A percentile compares a stretch with the other conserved stretches of the same genome.
Evolutionary conservation across 2,797 vertebrate genomes (phyloP).

Genomic region (Protosalanx chinensis): DNA sequence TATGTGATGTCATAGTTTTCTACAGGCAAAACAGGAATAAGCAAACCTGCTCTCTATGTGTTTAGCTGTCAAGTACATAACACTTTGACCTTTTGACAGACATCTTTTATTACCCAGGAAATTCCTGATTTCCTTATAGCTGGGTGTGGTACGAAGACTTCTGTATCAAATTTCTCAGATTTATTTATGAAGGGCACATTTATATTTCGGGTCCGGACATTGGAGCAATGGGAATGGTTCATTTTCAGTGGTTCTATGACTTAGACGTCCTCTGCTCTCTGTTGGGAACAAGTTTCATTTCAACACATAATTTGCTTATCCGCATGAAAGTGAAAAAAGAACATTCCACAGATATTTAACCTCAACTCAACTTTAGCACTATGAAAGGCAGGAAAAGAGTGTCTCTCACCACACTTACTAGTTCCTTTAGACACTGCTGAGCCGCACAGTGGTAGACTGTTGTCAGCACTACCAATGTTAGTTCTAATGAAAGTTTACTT

Average conservation of each 20-base stretch:
- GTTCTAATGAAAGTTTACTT: conserved; percentile 61
- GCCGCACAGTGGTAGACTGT: conserved; percentile 69
- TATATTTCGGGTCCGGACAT: conserved; percentile 16
- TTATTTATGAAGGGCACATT: conserved; percentile 46
- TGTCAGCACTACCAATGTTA: conserved; percentile 66
- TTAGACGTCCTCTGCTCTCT: conserved; percentile 62
- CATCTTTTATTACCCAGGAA: conserved; percentile 70
- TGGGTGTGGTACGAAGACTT: conserved; percentile 68
- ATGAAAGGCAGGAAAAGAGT: conserved; percentile 71
- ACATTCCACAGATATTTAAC: conserved; percentile 76
- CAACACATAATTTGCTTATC: conserved; percentile 75
- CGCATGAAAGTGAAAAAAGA: conserved; percentile 66
- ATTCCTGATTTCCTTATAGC: conserved; percentile 69
- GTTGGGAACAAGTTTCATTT: conserved; percentile 59
- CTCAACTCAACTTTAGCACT: conserved; percentile 73
- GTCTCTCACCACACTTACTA: conserved; percentile 76
- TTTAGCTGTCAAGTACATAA: conserved; percentile 62
- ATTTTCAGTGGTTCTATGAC: conserved; percentile 52
- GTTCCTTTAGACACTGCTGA: conserved; percentile 72
- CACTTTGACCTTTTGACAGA: conserved; percentile 59
- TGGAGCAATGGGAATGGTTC: conserved; percentile 27
- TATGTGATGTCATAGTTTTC: background rate
- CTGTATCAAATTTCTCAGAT: conserved; percentile 64
- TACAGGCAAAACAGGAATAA: conserved; percentile 18
- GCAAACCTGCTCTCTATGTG: conserved; percentile 45